Base-by-base conservation (phyloP, 2,888 invertebrate species). In the Cephalotes varians region DNA sequence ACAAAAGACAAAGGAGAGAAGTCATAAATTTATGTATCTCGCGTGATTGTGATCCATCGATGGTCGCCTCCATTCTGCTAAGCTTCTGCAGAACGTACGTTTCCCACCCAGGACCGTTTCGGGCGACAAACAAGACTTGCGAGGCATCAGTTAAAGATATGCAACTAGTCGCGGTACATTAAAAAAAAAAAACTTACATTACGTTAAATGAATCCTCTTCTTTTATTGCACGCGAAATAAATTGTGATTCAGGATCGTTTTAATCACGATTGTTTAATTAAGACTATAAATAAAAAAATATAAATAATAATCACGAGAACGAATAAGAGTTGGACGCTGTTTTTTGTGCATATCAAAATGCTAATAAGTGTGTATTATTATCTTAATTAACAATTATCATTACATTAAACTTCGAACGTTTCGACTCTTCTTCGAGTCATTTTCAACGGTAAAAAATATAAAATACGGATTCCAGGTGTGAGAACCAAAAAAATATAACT, bases 1-100 rank as follows among this genome's bases (percentile, higher is more conserved):
- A 12, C 40, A 47, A 44, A 37, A 44, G 47, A 65, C 31, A 25
- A 56, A 44, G 76, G 71, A 37, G 49, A 71, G 71, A n/a, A 54
- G 77, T 90, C 86, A 86, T 86, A 88, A 90, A 93, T 93, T 93
- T 93, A 93, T 93, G 93, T 93, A 93, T 93, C 92, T 82, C 84
- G 47, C 67, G 62, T 79, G 87, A 91, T 91, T 91, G 82, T 65
- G 49, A 54, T 84, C 82, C 79, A 67, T 85, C 74, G 84, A 67
- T 54, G 44, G 15, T 80, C 65, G 58, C 58, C 69, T 31, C 21
- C 54, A 74, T 65, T 85, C 51, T 37, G 9, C 44, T 51, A 15
- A 9, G 40, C 60, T 44, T 82, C 44, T 25, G 44, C 54, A 9
- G 40, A 28, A 67, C 18, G 31, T 37, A 62, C n/a, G 28, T 54